Evolutionary conservation across 1,140 invertebrate species (phyloP), one percentile per base, ranked within the genome.

Genomic region (Drosophila burlai): DNA sequence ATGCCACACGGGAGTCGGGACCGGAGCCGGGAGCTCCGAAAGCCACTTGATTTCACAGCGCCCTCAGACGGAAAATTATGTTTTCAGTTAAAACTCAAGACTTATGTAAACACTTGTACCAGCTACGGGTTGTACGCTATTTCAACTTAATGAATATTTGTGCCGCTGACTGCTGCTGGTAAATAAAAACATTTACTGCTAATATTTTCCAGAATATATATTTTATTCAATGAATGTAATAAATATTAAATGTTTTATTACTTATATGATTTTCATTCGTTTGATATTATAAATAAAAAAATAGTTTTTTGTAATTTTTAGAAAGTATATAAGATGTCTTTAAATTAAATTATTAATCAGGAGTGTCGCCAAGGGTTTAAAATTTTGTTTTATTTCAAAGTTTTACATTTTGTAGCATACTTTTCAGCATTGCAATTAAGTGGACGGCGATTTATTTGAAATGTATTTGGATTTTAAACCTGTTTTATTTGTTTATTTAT

Each of bases 51-150:
- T 73, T 60, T 45, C 38, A 73, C 46, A 55, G 69, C 45, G 55
- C 69, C 42, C 71, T 73, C 71, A 73, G 71, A 73, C 71, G 54
- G 54, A 73, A 73, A 61, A 73, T 73, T 31, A 73, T 73, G 71
- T 73, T 61, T 73, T 73, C 71, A 73, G 71, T 73, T 73, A 73
- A 73, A 73, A 73, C 71, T 73, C 71, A 73, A 73, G 71, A 73
- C 55, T 73, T 73, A 52, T 73, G 71, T 73, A 73, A 73, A 73
- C 71, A 73, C 71, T 73, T 72, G 71, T 73, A 40, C 67, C 6
- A 24, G 54, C 67, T 61, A 40, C 55, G 38, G 67, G 68, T 45
- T 73, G 54, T 73, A 50, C 57, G 67, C 68, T 73, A 61, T 73
- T 73, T 73, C 68, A 73, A 72, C 46, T 73, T 73, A 73, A 73